Evolutionary conservation across 35 echinoderm and acorn worm species (phyloP).

Genomic region (Eucidaris tribuloides): DNA sequence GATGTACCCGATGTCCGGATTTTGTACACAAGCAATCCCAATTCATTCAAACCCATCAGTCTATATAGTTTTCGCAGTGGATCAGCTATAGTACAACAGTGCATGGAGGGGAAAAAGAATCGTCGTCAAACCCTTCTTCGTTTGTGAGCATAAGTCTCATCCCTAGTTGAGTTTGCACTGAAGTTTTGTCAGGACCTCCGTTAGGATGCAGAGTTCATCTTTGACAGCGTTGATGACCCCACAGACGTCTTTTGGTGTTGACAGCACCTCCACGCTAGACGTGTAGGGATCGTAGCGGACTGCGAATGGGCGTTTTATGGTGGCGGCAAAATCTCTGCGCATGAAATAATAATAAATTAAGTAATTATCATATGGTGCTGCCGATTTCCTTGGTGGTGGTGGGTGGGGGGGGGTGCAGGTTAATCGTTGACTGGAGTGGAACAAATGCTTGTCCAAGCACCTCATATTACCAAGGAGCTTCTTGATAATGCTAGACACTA

Average conservation of each 20-base stretch:
- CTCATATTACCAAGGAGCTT: background rate
- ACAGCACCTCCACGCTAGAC: conserved; percentile 72
- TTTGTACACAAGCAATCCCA: too few relatives aligned
- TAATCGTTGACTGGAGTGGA: background rate
- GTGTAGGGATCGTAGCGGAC: conserved; percentile 91
- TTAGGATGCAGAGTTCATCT: background rate
- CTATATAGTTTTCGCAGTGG: too few relatives aligned
- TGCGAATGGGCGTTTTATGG: conserved; percentile 67
- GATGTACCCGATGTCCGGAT: too few relatives aligned
- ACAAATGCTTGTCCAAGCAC: background rate
- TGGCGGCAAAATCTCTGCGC: conserved; percentile 53
- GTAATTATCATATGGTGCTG: background rate
- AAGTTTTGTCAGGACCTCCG: background rate
- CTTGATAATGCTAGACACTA: background rate
- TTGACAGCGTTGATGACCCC: conserved; percentile 9
- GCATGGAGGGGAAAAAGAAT: too few relatives aligned
- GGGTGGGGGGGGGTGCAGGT: background rate
- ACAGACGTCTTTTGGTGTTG: conserved; percentile 2
- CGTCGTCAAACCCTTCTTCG: too few relatives aligned
- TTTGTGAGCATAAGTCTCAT: too few relatives aligned
- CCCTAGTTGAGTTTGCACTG: background rate
- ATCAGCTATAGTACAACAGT: too few relatives aligned
- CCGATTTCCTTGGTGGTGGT: background rate
- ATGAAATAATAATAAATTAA: background rate
- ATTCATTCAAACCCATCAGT: too few relatives aligned